Base-by-base conservation (phyloP, 2,113 vertebrate genomes). In the Engraulis encrasicolus region DNA sequence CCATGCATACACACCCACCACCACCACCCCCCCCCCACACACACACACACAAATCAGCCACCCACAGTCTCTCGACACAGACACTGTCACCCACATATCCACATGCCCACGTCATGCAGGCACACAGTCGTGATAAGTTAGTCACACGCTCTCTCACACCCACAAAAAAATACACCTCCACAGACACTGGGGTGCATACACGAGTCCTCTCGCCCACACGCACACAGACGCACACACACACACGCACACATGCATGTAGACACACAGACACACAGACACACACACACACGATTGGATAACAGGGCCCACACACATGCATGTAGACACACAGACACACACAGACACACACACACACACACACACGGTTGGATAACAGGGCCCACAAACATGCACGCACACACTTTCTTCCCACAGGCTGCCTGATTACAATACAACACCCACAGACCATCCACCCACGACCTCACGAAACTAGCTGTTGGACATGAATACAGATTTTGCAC, bases 341-440 rank as follows among this genome's bases (percentile, higher is more conserved):
- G 40, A n/a, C 40, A 45, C 40, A 45, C 40, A 45, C 40, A 45
- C 40, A 45, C 40, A 9, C 40, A 45, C 40, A 45, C 40, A 45
- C 40, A 9, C 9, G 40, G 40, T 3, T 45, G 40, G 9, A 45
- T 45, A 45, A 45, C 40, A 9, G 40, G 40, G 40, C 40, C 40
- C 40, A 45, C 40, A 45, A 3, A 45, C 40, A 45, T 45, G 40
- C 9, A 45, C 40, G 9, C 40, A 45, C 58, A 61, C 58, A 27
- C 1, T 23, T 58, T 20, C 20, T 23, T 58, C n/a, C 54, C 54
- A 58, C 54, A 58, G 54, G 54, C 54, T 58, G 54, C 54, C 19
- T 58, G 54, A 58, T 58, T n/a, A 58, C 54, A 58, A 58, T 58
- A 58, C 18, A 58, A 23, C 54, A 58, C 54, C 54, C 54, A 58